These are phyloP conservation scores for Axea sp. DNA, from an alignment of 2,888 invertebrate species.

Conservation along the genomic window DNA sequence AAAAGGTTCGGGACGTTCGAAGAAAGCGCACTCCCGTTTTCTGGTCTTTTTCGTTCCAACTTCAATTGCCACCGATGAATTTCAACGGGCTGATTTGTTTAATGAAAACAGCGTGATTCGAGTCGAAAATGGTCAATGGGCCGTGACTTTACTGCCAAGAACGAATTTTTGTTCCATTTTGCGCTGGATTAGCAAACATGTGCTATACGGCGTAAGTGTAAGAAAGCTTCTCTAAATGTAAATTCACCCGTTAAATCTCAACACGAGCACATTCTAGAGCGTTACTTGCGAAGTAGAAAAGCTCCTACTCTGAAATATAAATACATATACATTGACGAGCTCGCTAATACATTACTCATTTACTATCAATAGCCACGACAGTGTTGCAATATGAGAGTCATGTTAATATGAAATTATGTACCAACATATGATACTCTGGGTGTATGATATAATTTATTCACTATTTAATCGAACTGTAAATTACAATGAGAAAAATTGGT, in stretches of 20 bases:
- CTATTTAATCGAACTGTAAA: too few relatives aligned
- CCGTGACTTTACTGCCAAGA: conserved; percentile 66
- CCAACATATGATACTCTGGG: conserved; percentile 7
- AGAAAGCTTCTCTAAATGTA: conserved; percentile 75
- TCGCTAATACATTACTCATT: conserved; percentile 46
- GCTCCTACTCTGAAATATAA: conserved; percentile 60
- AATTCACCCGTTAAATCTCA: conserved; percentile 74
- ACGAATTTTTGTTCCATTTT: conserved; percentile 67
- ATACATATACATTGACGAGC: conserved; percentile 47
- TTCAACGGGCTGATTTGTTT: conserved; percentile 25
- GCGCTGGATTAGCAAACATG: conserved; percentile 73
- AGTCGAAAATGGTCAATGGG: conserved; percentile 63
- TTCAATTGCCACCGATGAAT: conserved; percentile 44
- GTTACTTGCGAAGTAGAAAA: conserved; percentile 26
- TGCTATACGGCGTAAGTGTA: conserved; percentile 53
- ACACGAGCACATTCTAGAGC: conserved; percentile 46
- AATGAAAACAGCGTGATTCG: conserved; percentile 24
- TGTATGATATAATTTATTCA: conserved; percentile 6
- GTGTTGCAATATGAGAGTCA: conserved; percentile 23
- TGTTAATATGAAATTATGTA: conserved; percentile 38
- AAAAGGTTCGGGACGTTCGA: background rate
- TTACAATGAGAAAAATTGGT: too few relatives aligned
- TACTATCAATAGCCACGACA: conserved; percentile 41
- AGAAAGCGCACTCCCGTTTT: conserved; percentile 11
- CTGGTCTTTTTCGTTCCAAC: background rate